Evolutionary conservation across 2,888 invertebrate genomes (phyloP), one percentile per base, ranked within the genome.

Genomic region (Druceiella hillmani): DNA sequence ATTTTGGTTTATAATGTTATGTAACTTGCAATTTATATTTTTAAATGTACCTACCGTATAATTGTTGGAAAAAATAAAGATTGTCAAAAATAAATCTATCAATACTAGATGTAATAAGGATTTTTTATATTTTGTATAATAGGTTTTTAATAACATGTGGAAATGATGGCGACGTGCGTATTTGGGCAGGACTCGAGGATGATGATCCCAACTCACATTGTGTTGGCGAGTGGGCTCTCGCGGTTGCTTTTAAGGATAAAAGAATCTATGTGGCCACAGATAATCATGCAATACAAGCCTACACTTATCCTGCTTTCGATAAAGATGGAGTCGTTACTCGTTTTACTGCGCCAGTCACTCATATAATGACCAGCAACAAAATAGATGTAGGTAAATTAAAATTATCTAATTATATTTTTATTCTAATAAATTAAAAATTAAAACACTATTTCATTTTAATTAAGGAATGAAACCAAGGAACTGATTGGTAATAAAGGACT

Each of bases 131-230:
- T 39, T 40, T 27, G 34, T 38, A 26, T 52, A 55, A 32, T 43
- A 70, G 70, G 38, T 58, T 65, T 33, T 61, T 94, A 25, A 74
- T 94, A 43, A 94, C 94, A 2, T 88, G 91, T 64, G 95, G 95
- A 14, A 78, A 81, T 20, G 95, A 95, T 66, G 93, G 94, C 14
- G 94, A 95, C 62, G 83, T 94, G 13, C 75, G 94, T 51, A 81
- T 89, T 44, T 97, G 93, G 92, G 67, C 83, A 22, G 82, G 82
- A 47, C 79, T 89, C 45, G 85, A 90, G 56, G 90, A 89, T 57
- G 91, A 92, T 60, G 90, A 92, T 62, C 90, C 92, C 0, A 75
- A 78, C 9, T 87, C 90, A 6, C 83, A 81, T 50, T 87, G 87
- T 56, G 78, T 91, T 39, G 91, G 91, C 2, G 93, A 93, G 59